Conservation (phyloP, 2,888 invertebrate species). For the Pristionchus maxplancki region DNA sequence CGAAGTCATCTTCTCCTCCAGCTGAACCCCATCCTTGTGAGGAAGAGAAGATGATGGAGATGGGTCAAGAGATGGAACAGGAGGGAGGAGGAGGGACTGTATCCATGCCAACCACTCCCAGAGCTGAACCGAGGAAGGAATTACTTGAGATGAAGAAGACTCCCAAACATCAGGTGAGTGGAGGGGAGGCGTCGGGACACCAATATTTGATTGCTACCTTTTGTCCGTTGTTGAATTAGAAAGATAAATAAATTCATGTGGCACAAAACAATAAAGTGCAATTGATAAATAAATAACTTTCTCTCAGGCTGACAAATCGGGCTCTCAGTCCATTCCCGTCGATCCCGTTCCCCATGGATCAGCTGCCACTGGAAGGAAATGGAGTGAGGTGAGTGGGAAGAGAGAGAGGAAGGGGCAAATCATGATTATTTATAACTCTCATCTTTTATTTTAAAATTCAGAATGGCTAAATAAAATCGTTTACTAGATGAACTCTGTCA, state of each 20-base stretch:
- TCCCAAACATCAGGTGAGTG: neutral
- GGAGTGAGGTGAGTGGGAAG: slow-evolving; percentile 41
- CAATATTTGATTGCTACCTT: no score
- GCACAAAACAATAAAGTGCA: no score
- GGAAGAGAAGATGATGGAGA: neutral
- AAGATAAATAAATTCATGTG: no score
- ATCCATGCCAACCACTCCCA: slow-evolving; percentile 1
- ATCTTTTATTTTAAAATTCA: no score
- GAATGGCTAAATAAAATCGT: no score
- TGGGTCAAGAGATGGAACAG: neutral
- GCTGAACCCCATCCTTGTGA: neutral
- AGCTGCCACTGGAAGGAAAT: neutral
- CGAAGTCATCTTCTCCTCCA: slow-evolving; percentile 40
- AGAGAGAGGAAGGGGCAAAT: slow-evolving; percentile 48
- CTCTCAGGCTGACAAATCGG: neutral
- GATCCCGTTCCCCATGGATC: neutral
- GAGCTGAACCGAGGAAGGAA: slow-evolving; percentile 7
- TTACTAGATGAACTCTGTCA: no score
- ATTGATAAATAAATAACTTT: no score
- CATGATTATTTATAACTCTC: no score
- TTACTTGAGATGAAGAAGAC: slow-evolving; percentile 43
- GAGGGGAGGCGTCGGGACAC: no score
- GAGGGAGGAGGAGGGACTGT: neutral
- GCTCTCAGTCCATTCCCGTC: slow-evolving; percentile 19
- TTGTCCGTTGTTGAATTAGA: no score